These are phyloP conservation scores for Andrena chrysosceles DNA, from an alignment of 2,888 invertebrate species.

Conservation along the genomic window DNA sequence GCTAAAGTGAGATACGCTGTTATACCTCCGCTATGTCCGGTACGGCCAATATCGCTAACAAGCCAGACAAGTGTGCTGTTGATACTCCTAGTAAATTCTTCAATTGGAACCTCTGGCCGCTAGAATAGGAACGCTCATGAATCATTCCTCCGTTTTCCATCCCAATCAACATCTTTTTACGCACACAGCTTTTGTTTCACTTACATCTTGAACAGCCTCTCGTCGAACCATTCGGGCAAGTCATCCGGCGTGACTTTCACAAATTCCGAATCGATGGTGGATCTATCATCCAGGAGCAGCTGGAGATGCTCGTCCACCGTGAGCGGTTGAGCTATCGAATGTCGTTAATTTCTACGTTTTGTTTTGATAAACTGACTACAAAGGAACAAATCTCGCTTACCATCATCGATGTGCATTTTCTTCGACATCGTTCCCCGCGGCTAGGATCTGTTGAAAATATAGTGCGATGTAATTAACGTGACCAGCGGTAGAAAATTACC, in stretches of 20 bases:
- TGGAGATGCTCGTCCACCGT: constrained; percentile 75
- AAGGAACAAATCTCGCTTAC: constrained; percentile 27
- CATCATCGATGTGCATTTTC: constrained; percentile 64
- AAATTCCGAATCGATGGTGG: constrained; percentile 56
- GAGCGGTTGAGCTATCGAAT: constrained; percentile 68
- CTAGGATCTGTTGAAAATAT: too few species aligned
- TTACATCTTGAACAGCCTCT: constrained; percentile 86
- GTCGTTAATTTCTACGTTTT: neutral
- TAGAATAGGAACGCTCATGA: constrained; percentile 38
- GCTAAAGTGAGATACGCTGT: neutral
- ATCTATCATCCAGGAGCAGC: constrained; percentile 58
- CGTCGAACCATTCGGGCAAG: constrained; percentile 89
- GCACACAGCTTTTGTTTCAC: constrained; percentile 22
- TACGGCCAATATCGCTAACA: constrained; percentile 90
- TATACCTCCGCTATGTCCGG: constrained; percentile 89
- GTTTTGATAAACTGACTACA: neutral
- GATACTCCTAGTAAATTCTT: constrained; percentile 89
- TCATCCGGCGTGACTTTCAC: constrained; percentile 76
- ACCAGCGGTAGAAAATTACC: too few species aligned
- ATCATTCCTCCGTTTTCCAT: neutral
- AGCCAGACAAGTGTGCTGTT: constrained; percentile 89
- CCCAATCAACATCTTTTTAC: neutral
- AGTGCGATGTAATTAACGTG: too few species aligned
- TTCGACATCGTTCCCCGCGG: constrained; percentile 5
- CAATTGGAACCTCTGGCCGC: constrained; percentile 90